Conservation (phyloP, 2,797 vertebrate species). For the Limnodromus scolopaceus region DNA sequence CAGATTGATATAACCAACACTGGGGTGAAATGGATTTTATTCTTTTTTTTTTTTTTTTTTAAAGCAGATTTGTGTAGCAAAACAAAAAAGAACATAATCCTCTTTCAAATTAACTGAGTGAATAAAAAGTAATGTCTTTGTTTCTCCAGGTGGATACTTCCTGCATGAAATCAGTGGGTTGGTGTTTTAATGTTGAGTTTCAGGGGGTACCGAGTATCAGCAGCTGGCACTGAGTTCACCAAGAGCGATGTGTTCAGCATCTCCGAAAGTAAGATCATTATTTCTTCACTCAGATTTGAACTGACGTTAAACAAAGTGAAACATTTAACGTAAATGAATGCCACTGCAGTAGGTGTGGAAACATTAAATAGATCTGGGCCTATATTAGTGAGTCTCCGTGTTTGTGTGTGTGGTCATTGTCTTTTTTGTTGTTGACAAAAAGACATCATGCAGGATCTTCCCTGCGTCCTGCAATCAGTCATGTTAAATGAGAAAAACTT, state of each 20-base stretch:
- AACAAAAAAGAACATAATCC: background rate
- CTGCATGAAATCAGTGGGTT: background rate
- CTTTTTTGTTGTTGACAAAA: background rate
- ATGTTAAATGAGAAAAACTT: background rate
- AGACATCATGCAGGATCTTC: background rate
- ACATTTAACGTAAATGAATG: background rate
- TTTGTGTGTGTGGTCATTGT: background rate
- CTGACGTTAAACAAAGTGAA: background rate
- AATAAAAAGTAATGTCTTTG: background rate
- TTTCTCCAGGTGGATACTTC: background rate
- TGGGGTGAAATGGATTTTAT: background rate
- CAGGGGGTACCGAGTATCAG: background rate
- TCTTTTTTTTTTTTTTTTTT: background rate
- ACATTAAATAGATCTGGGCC: background rate
- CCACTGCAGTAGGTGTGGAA: background rate
- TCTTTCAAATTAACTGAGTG: background rate
- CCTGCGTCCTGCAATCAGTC: rapidly evolving
- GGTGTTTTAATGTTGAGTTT: background rate
- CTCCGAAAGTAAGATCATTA: background rate
- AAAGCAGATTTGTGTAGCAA: background rate
- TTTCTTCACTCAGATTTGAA: background rate
- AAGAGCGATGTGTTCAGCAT: background rate
- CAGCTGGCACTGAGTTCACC: background rate
- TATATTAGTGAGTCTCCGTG: background rate
- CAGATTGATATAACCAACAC: background rate